These are phyloP conservation scores for Beaufortia kweichowensis DNA, from an alignment of 2,113 vertebrate species.

Conservation along the genomic window DNA sequence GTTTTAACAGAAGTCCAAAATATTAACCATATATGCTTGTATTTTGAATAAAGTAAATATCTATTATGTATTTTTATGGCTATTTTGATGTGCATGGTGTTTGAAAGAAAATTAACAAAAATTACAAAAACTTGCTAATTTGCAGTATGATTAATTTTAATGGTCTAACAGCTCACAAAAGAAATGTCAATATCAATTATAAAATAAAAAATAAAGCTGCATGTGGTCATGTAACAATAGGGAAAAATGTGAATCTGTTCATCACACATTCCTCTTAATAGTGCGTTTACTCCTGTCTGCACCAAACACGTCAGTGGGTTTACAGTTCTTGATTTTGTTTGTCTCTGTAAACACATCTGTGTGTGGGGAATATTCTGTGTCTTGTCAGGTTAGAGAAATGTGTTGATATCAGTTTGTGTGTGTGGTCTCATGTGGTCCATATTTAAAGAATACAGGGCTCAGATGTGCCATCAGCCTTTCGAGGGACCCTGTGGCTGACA, in stretches of 20 bases:
- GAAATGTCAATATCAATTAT: no score
- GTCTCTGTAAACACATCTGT: slow-evolving; percentile 10
- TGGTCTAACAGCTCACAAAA: no score
- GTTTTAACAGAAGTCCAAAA: no score
- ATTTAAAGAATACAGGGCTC: background rate
- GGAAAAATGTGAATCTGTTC: background rate
- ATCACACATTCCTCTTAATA: background rate
- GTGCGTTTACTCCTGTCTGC: background rate
- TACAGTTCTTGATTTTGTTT: slow-evolving; percentile 9
- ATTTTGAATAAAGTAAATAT: no score
- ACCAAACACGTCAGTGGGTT: background rate
- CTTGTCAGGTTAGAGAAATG: background rate
- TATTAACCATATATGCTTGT: no score
- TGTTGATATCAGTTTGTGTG: slow-evolving; percentile 3
- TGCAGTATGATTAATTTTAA: no score
- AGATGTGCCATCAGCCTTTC: no score
- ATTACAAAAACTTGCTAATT: no score
- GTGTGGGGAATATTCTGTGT: slow-evolving; percentile 14
- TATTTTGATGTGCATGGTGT: no score
- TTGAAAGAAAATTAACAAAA: no score
- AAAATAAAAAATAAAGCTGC: background rate
- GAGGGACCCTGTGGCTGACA: no score
- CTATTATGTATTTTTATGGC: no score
- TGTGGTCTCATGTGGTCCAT: background rate
- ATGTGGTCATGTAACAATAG: background rate